phyloP scores from a whole-genome alignment of 2,797 vertebrate genomes.

The Sphaeramia orbicularis region DNA sequence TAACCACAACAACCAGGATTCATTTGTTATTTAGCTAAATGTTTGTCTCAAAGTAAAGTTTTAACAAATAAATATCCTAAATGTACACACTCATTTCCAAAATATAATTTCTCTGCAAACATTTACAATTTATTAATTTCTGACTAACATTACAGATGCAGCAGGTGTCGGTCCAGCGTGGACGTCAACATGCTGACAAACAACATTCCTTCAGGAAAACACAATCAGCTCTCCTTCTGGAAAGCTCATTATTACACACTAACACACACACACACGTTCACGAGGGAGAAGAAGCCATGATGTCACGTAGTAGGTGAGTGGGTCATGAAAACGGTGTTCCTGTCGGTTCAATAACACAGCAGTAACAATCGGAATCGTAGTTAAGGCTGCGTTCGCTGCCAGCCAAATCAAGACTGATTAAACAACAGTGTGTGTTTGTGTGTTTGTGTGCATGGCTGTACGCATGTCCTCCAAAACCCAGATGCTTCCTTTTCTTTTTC shows the following conservation, averaged over 20 bases:
- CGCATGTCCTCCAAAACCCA: conserved; percentile 44
- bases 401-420: conserved; percentile 13
- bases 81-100: no score
- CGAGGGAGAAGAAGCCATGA: conserved; percentile 9
- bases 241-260: conserved; percentile 32
- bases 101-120: no score
- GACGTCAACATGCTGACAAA: conserved; percentile 51
- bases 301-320: conserved; percentile 50
- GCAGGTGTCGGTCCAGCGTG: conserved; percentile 33
- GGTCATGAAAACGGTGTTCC: conserved; percentile 42
- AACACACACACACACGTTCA: background rate
- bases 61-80: no score
- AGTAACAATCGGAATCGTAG: conserved; percentile 20
- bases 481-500: conserved; percentile 63
- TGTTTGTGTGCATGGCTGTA: conserved; percentile 4
- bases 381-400: background rate
- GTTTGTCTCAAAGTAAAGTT: background rate
- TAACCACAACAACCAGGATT: background rate
- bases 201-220: conserved; percentile 45
- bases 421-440: conserved; percentile 24
- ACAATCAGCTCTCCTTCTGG: conserved; percentile 57
- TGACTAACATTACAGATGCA: background rate
- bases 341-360: conserved; percentile 24
- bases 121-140: no score
- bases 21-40: background rate